phyloP scores from a whole-genome alignment of 2,797 vertebrate species.

The Cossypha caffra region DNA sequence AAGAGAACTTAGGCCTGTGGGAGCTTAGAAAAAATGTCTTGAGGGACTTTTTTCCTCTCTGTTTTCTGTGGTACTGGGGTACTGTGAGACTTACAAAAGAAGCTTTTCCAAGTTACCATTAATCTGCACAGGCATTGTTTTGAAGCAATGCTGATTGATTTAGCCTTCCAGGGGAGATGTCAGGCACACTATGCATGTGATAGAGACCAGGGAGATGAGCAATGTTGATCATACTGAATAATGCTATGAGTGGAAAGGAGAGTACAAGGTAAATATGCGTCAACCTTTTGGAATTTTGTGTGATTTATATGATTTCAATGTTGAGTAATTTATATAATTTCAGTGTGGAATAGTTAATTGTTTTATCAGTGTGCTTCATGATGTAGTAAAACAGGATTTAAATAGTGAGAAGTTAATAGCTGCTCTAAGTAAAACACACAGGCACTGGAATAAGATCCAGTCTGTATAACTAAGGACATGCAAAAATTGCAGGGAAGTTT shows the following conservation, averaged over 20 bases:
- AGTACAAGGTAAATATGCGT: conserved; percentile 10
- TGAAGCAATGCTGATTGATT: not conserved
- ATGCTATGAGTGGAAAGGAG: not conserved
- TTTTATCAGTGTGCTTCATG: not conserved
- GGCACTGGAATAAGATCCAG: not conserved
- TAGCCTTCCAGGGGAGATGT: not conserved
- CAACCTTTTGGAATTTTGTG: conserved; percentile 31
- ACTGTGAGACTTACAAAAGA: not conserved
- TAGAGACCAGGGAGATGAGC: conserved; percentile 15
- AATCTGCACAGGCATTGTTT: not conserved
- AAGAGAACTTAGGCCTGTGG: not conserved
- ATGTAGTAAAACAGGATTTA: conserved; percentile 1
- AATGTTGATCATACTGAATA: not conserved
- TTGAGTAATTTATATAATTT: not conserved
- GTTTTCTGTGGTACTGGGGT: not conserved
- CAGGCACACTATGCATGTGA: not conserved
- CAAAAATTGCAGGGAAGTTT: not conserved
- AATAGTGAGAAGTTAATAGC: not conserved
- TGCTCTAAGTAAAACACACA: not conserved
- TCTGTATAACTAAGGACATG: not conserved
- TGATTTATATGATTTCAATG: not conserved
- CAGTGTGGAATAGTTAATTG: not conserved
- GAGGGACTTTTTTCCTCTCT: not conserved
- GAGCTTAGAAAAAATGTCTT: not conserved
- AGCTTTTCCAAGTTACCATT: not conserved